Evolutionary conservation across 2,113 vertebrate species (phyloP).

Genomic region (Oreotrochilus melanogaster): DNA sequence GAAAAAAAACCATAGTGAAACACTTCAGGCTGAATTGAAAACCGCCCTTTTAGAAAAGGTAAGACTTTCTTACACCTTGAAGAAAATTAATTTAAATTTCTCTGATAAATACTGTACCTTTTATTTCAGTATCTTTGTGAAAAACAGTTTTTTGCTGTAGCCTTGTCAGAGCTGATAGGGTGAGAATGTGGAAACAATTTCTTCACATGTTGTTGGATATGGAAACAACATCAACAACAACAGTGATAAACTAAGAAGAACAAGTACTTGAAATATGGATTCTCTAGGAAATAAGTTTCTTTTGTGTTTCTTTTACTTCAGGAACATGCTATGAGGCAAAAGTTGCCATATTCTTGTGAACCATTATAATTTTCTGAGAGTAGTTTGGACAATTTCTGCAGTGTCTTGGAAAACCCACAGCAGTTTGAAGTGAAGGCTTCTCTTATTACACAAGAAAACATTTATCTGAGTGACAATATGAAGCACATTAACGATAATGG

Average conservation of each 20-base stretch:
- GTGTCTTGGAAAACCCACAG: background rate
- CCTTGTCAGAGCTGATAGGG: background rate
- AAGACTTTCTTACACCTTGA: background rate
- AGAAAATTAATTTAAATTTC: slow-evolving; percentile 6
- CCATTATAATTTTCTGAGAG: background rate
- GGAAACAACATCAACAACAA: background rate
- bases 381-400: background rate
- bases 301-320: background rate
- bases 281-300: background rate
- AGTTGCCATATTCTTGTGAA: slow-evolving; percentile 16
- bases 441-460: background rate
- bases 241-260: background rate
- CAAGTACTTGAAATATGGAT: background rate
- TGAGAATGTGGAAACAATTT: background rate
- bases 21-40: slow-evolving; percentile 83
- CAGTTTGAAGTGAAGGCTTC: slow-evolving; percentile 10
- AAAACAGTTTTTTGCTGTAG: background rate
- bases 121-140: background rate
- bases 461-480: background rate
- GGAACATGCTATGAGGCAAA: background rate
- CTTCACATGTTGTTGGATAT: background rate
- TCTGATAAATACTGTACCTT: background rate
- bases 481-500: background rate
- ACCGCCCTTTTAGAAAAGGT: slow-evolving; percentile 79
- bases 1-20: slow-evolving; percentile 84